phyloP scores from a whole-genome alignment of 30 jellyfish, hydroid and myxozoan genomes.

The Aurelia aurita region DNA sequence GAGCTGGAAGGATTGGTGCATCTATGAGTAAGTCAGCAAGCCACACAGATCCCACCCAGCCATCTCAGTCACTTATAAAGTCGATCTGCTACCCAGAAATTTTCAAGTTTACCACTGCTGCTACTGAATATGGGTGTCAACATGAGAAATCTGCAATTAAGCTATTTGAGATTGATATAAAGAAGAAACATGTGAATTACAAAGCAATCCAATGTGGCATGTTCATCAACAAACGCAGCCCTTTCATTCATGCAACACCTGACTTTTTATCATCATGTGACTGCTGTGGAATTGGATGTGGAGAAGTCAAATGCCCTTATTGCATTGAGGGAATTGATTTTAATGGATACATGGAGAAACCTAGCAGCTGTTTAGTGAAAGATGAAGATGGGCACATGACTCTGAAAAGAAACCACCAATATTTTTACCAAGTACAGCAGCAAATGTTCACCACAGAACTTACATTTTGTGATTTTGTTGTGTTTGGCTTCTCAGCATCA shows the following conservation, averaged over 20 bases:
- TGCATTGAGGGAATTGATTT: conserved; percentile 16
- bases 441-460: conserved; percentile 61
- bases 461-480: conserved; percentile 70
- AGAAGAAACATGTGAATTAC: conserved; percentile 53
- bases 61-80: conserved; percentile 31
- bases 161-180: conserved; percentile 54
- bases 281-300: conserved; percentile 49
- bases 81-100: conserved; percentile 25
- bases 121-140: conserved; percentile 54
- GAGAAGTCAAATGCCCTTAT: conserved; percentile 30
- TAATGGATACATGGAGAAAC: conserved; percentile 15
- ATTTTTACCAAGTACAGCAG: conserved; percentile 63
- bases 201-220: conserved; percentile 61
- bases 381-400: conserved; percentile 30
- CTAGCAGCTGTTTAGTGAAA: conserved; percentile 32
- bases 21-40: conserved; percentile 57
- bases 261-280: conserved; percentile 52
- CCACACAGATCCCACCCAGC: conserved; percentile 61
- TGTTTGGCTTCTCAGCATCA: conserved; percentile 40
- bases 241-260: conserved; percentile 43
- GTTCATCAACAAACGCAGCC: conserved; percentile 49
- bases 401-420: conserved; percentile 45
- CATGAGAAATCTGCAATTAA: conserved; percentile 56
- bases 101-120: conserved; percentile 4
- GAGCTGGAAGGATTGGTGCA: conserved; percentile 63